Conservation (phyloP, 2,797 vertebrate genomes). For the Halcyon leucocephala region DNA sequence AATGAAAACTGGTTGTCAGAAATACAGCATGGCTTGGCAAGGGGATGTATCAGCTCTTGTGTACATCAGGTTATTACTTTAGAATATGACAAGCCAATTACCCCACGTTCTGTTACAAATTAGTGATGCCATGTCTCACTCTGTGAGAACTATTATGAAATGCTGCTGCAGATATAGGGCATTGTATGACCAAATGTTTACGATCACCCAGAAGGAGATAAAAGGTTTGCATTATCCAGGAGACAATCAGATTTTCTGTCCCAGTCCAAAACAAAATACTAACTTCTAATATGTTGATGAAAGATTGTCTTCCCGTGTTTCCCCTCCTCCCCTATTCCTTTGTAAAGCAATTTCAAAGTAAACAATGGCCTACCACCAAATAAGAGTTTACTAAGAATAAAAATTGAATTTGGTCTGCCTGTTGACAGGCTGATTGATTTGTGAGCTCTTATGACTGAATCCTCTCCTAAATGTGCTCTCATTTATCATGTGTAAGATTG, state of each 20-base stretch:
- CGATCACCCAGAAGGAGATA: not conserved
- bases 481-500: slow-evolving; percentile 96
- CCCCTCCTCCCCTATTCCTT: slow-evolving; percentile 47
- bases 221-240: not conserved
- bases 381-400: slow-evolving; percentile 95
- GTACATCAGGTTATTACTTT: not conserved
- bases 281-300: slow-evolving; percentile 54
- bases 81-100: not conserved
- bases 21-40: not conserved
- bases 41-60: not conserved
- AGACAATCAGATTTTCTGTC: not conserved
- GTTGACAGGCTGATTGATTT: slow-evolving; percentile 99
- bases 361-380: slow-evolving; percentile 81
- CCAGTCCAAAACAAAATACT: not conserved
- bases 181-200: not conserved
- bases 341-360: slow-evolving; percentile 78
- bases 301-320: slow-evolving; percentile 64
- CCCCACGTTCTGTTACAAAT: not conserved
- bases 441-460: slow-evolving; percentile 95
- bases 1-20: not conserved
- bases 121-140: not conserved
- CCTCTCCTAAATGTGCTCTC: slow-evolving; percentile 90
- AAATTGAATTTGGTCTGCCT: slow-evolving; percentile 96
- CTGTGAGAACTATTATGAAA: not conserved
- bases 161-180: not conserved